Evolutionary conservation across 2,888 invertebrate genomes (phyloP).

Genomic region (Odontocerum albicorne): DNA sequence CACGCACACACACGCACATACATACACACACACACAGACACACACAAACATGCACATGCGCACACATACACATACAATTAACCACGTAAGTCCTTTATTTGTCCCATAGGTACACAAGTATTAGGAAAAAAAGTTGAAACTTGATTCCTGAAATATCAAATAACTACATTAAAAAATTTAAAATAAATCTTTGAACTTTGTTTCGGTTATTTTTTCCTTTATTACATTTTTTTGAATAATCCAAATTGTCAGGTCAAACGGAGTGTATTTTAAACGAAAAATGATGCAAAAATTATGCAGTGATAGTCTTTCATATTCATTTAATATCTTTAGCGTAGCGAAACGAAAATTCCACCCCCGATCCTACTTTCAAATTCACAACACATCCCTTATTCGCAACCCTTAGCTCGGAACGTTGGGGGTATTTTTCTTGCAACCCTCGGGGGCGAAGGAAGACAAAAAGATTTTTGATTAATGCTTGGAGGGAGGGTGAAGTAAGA

Average conservation of each 20-base stretch:
- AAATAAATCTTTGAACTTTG: too few relatives aligned
- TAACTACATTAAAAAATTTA: too few relatives aligned
- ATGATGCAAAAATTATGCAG: constrained; percentile 30
- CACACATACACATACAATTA: too few relatives aligned
- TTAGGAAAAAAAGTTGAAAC: too few relatives aligned
- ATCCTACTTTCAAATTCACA: constrained; percentile 12
- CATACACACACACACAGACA: too few relatives aligned
- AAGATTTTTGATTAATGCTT: constrained; percentile 35
- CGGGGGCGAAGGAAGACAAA: constrained; percentile 24
- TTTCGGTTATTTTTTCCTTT: too few relatives aligned
- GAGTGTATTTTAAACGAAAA: constrained; percentile 12
- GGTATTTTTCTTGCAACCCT: constrained; percentile 32
- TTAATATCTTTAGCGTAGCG: constrained; percentile 17
- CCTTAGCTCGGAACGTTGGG: constrained; percentile 14
- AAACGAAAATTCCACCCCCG: constrained; percentile 12
- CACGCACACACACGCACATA: too few relatives aligned
- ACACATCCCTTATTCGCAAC: constrained; percentile 17
- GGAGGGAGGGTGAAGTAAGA: constrained; percentile 24
- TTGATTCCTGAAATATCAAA: too few relatives aligned
- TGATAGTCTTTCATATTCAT: constrained; percentile 24
- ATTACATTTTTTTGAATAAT: too few relatives aligned
- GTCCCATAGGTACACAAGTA: too few relatives aligned
- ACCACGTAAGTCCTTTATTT: too few relatives aligned
- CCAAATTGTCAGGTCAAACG: background rate
- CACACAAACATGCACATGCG: too few relatives aligned